These are phyloP conservation scores for Leptothorax acervorum DNA, from an alignment of 2,888 invertebrate species.

Conservation along the genomic window DNA sequence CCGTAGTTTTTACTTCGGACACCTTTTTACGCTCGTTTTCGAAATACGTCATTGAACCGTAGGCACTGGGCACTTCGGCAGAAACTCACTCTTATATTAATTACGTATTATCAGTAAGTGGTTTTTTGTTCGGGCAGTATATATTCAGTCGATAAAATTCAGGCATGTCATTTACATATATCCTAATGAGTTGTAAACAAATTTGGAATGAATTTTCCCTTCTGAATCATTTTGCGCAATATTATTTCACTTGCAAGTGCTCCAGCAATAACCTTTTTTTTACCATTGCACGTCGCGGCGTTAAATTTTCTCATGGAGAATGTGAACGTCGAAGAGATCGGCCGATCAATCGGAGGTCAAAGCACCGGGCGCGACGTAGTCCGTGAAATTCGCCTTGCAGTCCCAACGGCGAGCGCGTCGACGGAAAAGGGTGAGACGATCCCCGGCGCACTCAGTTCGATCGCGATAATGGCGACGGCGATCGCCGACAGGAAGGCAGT, in stretches of 20 bases:
- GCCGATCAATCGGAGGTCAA: constrained; percentile 52
- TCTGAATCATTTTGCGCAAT: background rate
- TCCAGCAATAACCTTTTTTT: background rate
- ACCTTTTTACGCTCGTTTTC: constrained; percentile 22
- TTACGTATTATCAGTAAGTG: constrained; percentile 14
- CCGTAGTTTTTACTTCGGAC: constrained; percentile 7
- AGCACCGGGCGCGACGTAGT: constrained; percentile 33
- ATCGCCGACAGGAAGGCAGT: constrained; percentile 80
- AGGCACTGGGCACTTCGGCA: background rate
- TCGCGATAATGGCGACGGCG: constrained; percentile 78
- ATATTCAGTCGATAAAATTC: background rate
- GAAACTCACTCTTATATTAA: constrained; percentile 34
- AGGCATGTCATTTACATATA: constrained; percentile 2
- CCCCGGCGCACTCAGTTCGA: constrained; percentile 63
- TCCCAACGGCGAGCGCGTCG: constrained; percentile 60
- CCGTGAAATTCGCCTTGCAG: constrained; percentile 54
- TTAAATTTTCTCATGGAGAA: constrained; percentile 31
- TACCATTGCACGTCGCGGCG: background rate
- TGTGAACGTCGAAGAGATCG: constrained; percentile 31
- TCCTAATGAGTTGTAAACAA: background rate
- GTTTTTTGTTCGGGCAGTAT: background rate
- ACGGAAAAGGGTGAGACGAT: constrained; percentile 73
- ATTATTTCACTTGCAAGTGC: background rate
- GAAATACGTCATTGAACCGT: background rate
- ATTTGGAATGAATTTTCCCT: background rate